Percentiles rank a stretch among this genome's conserved stretches.
phyloP scores from a whole-genome alignment of 2,888 invertebrate genomes.

The Hydroisotoma schaefferi region DNA sequence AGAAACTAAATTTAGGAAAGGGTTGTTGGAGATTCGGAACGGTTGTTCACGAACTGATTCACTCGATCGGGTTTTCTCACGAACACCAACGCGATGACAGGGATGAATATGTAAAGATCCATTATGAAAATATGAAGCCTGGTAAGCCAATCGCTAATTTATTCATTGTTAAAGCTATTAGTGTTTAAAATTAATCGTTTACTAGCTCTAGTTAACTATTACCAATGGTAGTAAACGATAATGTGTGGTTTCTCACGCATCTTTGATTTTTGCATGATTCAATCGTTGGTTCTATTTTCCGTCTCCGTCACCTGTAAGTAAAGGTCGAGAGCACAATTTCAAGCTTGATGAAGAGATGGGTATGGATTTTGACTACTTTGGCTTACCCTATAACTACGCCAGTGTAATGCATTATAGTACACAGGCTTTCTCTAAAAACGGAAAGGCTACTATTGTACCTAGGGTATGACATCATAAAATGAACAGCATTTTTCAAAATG shows the following conservation, averaged over 20 bases:
- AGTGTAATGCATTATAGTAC: constrained; percentile 37
- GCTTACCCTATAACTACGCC: constrained; percentile 35
- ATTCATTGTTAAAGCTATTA: too few species aligned
- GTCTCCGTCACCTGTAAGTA: background rate
- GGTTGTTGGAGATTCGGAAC: constrained; percentile 37
- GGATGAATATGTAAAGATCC: constrained; percentile 28
- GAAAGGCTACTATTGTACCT: constrained; percentile 32
- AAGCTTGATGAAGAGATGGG: constrained; percentile 35
- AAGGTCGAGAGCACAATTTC: constrained; percentile 33
- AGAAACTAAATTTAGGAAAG: constrained; percentile 37
- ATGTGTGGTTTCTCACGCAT: too few species aligned
- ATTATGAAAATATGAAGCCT: constrained; percentile 29
- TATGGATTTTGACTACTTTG: constrained; percentile 30
- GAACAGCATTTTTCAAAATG: too few species aligned
- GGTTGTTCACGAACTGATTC: constrained; percentile 37
- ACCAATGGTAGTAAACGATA: too few species aligned
- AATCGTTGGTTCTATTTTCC: background rate
- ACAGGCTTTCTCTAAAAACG: constrained; percentile 33
- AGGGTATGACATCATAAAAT: too few species aligned
- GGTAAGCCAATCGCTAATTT: too few species aligned
- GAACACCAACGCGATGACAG: constrained; percentile 37
- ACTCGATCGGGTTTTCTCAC: constrained; percentile 37
- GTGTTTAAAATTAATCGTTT: too few species aligned
- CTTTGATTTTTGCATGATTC: too few species aligned
- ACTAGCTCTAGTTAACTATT: too few species aligned